Evolutionary conservation across 2,888 invertebrate species (phyloP), one percentile per base, ranked within the genome.

Genomic region (Netelia inedita): DNA sequence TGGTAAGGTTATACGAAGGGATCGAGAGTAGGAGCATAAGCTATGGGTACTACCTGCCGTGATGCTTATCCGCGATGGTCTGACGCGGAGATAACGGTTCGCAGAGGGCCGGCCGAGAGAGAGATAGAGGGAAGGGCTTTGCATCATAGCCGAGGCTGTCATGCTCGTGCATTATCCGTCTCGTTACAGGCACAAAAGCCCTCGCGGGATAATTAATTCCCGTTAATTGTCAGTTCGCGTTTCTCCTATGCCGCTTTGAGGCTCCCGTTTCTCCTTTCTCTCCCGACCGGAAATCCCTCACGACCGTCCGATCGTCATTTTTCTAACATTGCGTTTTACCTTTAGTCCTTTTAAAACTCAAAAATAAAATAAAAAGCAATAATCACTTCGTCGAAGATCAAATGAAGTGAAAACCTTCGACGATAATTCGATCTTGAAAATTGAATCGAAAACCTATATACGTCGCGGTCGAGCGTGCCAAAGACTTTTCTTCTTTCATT

Each of bases 171-270:
- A 76, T 76, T 76, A 76, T 66, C 69, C 61, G 28, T 71, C 79
- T 71, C 50, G 69, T 71, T 69, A 63, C 19, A 41, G 35, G 59
- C 74, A 74, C 66, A 68, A 74, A 81, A 81, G 74, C 43, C 41
- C 65, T 72, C 80, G 65, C 66, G 72, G 84, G 87, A 90, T 89
- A 90, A 89, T 90, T 88, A 89, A 90, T 87, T 86, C 80, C 79
- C 71, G 87, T 88, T 90, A 88, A 90, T 89, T 89, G 88, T 88
- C 85, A 79, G 79, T 79, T 71, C 53, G 69, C 79, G 50, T 63
- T 79, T 61, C 79, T 16, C 63, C 53, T 63, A 57, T 19, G 81
- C 41, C 50, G 72, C 53, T 50, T 61, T 35, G 55, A 28, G 14
- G 41, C 66, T 74, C 46, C n/a, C 23, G 19, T 59, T 21, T 46